Conservation (phyloP, 2,888 invertebrate species). For the Campaea margaritaria region DNA sequence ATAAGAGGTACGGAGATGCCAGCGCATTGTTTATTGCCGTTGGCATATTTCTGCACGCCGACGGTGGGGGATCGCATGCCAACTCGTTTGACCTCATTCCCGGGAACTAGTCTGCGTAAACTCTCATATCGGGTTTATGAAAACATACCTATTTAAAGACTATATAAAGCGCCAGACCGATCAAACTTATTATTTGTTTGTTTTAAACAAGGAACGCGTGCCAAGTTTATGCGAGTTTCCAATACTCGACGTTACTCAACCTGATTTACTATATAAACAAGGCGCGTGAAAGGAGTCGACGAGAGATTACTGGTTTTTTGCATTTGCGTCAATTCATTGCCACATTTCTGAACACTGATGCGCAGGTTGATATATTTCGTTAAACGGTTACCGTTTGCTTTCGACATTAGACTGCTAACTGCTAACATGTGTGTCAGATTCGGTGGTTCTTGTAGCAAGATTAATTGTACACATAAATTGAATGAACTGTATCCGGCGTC, state of each 20-base stretch:
- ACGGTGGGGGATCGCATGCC: conserved; percentile 68
- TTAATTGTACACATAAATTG: conserved; percentile 47
- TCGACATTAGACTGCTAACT: conserved; percentile 39
- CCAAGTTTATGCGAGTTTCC: conserved; percentile 73
- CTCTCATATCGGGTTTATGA: conserved; percentile 80
- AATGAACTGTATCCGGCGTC: conserved; percentile 50
- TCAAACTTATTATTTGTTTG: conserved; percentile 77
- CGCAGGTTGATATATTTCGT: conserved; percentile 40
- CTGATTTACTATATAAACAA: conserved; percentile 66
- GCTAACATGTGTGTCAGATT: conserved; percentile 40
- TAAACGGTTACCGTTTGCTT: conserved; percentile 45
- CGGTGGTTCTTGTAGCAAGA: conserved; percentile 43
- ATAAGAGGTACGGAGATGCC: conserved; percentile 52
- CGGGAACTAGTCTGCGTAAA: conserved; percentile 77
- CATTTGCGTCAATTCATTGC: conserved; percentile 49
- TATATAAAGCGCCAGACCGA: conserved; percentile 67
- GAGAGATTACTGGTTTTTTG: conserved; percentile 52
- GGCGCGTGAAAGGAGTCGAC: conserved; percentile 52
- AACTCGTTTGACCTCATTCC: conserved; percentile 81
- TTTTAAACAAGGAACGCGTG: conserved; percentile 70
- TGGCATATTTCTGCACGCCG: conserved; percentile 64
- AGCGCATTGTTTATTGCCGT: conserved; percentile 67
- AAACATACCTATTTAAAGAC: conserved; percentile 80
- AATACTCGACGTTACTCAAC: conserved; percentile 57
- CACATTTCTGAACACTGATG: conserved; percentile 3